These are phyloP conservation scores for Aleiodes leptofemur DNA, from an alignment of 2,888 invertebrate species.

Conservation along the genomic window DNA sequence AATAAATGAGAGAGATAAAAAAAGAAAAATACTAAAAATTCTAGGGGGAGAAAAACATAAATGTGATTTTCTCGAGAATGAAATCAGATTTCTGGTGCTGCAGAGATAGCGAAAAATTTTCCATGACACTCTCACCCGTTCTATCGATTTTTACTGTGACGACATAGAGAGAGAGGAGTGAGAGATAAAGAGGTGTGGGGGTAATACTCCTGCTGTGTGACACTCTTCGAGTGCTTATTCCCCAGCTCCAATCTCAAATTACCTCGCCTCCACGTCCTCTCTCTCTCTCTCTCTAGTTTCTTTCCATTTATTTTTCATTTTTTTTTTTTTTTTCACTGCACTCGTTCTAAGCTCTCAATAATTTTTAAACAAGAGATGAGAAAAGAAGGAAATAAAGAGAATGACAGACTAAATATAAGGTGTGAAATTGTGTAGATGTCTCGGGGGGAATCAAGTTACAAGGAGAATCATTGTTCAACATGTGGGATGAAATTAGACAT, in stretches of 20 bases:
- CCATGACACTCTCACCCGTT: constrained; percentile 25
- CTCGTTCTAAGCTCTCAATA: constrained; percentile 6
- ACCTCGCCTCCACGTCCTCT: constrained; percentile 18
- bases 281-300: neutral
- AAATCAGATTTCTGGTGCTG: constrained; percentile 29
- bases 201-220: constrained; percentile 25
- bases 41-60: neutral
- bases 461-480: neutral
- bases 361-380: neutral
- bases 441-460: neutral
- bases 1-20: neutral
- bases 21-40: neutral
- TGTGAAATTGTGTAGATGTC: neutral
- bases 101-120: constrained; percentile 42
- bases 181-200: constrained; percentile 10
- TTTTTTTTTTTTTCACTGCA: constrained; percentile 5
- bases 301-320: neutral
- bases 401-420: neutral
- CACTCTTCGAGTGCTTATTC: constrained; percentile 12
- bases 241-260: constrained; percentile 40
- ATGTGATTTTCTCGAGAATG: constrained; percentile 26
- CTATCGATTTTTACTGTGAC: constrained; percentile 40
- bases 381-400: neutral
- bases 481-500: constrained; percentile 27
- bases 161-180: constrained; percentile 27